Evolutionary conservation across 1,140 invertebrate species (phyloP), one percentile per base, ranked within the genome.

Genomic region (Nautilus pompilius): DNA sequence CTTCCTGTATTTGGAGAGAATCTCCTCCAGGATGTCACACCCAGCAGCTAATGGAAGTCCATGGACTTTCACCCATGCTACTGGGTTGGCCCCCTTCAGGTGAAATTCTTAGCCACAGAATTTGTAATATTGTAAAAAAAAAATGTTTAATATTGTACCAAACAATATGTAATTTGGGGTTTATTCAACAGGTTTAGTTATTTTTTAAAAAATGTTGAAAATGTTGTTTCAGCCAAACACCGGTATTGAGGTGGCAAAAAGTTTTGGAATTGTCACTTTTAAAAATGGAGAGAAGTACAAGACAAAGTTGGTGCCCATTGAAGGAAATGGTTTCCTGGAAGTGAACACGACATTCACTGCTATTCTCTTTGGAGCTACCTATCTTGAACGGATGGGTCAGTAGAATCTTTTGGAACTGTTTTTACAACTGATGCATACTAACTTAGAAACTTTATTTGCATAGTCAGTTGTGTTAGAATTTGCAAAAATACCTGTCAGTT

Each of bases 331-430:
- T 6, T 81, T 80, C 63, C 62, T 81, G 17, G 62, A 67, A 13
- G 29, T 77, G 2, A 73, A 60, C 5, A 71, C 77, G 17, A 77
- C 72, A 8, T 82, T 80, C 63, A 74, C 77, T 13, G 65, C 75
- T 3, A 67, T 65, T 5, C 60, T 82, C 5, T 65, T 62, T 8
- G 60, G 74, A 28, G 78, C 77, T 0, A 60, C 65, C 24, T 80
- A 62, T 57, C 49, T 76, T 4, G 78, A 74, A 41, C 29, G 45
- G 28, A 77, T 71, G 72, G 73, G 73, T 75, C 67, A 45, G 36
- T 51, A 34, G n/a, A n/a, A n/a, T n/a, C n/a, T n/a, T n/a, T n/a
- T n/a, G n/a, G n/a, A n/a, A n/a, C n/a, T n/a, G n/a, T n/a, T n/a
- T n/a, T n/a, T n/a, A n/a, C n/a, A n/a, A n/a, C n/a, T n/a, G n/a